Base-by-base conservation (phyloP, 2,888 invertebrate species). In the Kryphioiulus occultus region DNA sequence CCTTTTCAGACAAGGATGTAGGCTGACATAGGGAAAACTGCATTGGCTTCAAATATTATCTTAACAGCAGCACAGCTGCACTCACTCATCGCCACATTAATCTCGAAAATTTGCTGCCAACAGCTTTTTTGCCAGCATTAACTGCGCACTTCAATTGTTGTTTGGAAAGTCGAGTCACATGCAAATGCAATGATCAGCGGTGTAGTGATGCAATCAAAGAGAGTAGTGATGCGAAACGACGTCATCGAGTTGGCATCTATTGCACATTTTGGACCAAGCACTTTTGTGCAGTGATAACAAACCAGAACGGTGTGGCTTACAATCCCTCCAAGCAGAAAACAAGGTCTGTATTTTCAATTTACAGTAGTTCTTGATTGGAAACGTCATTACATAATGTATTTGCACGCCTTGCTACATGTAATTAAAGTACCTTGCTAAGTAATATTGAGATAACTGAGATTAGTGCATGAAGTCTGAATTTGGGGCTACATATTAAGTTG, bases 1-100 rank as follows among this genome's bases (percentile, higher is more conserved):
- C 68, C 68, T 68, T 68, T 68, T 68, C 68, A 68, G 68, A 68
- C 68, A 26, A 68, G 68, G 68, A 68, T 68, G 68, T 68, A 12
- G 68, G 22, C 68, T 26, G 26, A 22, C 68, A 68, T 26, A 10
- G 59, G 22, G n/a, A 59, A 10, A 59, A 59, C n/a, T 59, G 68
- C 68, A 68, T 68, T 9, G 68, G 68, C 26, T 68, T 68, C 22
- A 68, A 68, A 68, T 68, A 68, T 68, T 68, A 68, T 68, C 68
- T 68, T 68, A 68, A 12, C 68, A 68, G 68, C 26, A 10, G 26
- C 22, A 26, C 68, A 68, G 68, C 68, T 68, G 68, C 68, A 68
- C 22, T 68, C 68, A 68, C 68, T 68, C 68, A 68, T 68, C 68
- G 68, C 68, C 68, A 68, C 68, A 68, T 68, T 68, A 68, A 68